These are phyloP conservation scores for Vannuccia rotundouncinata DNA, from an alignment of 2,888 invertebrate species.

Conservation along the genomic window DNA sequence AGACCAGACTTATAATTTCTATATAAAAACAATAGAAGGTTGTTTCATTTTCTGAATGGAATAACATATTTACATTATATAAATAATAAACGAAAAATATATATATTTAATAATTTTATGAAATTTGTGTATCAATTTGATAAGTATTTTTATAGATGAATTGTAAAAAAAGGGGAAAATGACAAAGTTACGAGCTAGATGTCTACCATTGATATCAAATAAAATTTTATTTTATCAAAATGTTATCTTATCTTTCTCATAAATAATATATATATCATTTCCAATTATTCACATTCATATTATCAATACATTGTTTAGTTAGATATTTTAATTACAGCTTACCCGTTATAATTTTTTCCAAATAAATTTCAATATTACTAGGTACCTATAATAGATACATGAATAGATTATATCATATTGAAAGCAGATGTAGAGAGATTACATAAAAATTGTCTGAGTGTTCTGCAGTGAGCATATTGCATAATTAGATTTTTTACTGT, in stretches of 20 bases:
- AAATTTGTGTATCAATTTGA: too few species aligned
- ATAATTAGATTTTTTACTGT: background rate
- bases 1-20: too few species aligned
- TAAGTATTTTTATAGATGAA: too few species aligned
- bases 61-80: too few species aligned
- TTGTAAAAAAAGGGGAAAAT: too few species aligned
- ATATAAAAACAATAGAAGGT: too few species aligned
- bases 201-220: too few species aligned
- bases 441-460: background rate
- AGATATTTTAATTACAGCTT: background rate
- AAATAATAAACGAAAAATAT: too few species aligned
- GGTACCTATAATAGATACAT: background rate
- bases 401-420: background rate
- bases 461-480: background rate
- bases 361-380: background rate
- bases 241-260: background rate
- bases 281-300: slow-evolving; percentile 34
- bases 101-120: too few species aligned
- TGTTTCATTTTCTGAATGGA: too few species aligned
- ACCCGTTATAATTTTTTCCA: background rate
- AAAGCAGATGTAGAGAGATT: background rate
- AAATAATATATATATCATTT: background rate
- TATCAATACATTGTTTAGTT: slow-evolving; percentile 36
- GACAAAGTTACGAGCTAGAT: too few species aligned
- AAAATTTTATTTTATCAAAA: slow-evolving; percentile 44